Conservation (phyloP, 2,888 invertebrate species). For the Drosophila infuscata region DNA sequence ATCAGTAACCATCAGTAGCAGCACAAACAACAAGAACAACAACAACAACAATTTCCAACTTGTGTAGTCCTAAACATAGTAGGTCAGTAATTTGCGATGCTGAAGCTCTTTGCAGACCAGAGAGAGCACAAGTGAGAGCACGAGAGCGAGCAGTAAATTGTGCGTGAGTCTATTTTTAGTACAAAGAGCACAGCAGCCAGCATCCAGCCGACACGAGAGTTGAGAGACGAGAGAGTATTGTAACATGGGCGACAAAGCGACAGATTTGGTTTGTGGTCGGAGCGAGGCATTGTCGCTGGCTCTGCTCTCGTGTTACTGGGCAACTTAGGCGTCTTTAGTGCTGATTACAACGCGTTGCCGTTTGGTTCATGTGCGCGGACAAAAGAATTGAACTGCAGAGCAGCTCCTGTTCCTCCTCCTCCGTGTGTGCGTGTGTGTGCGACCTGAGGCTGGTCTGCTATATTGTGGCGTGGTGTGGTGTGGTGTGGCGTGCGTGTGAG, state of each 20-base stretch:
- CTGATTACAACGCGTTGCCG: conserved; percentile 85
- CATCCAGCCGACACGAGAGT: conserved; percentile 39
- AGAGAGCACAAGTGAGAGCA: conserved; percentile 10
- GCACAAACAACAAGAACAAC: conserved; percentile 6
- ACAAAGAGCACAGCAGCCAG: conserved; percentile 70
- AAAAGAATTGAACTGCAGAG: conserved; percentile 30
- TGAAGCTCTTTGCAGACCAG: conserved; percentile 38
- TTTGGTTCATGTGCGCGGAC: conserved; percentile 81
- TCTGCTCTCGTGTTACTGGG: conserved; percentile 52
- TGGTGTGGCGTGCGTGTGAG: neutral
- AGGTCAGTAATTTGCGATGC: conserved; percentile 68
- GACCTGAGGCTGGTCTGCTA: conserved; percentile 5
- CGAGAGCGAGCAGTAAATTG: conserved; percentile 1
- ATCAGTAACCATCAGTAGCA: conserved; percentile 12
- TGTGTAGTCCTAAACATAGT: conserved; percentile 54
- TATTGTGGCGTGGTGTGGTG: neutral
- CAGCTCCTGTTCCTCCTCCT: conserved; percentile 21
- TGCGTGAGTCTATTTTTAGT: conserved; percentile 48
- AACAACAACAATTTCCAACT: conserved; percentile 42
- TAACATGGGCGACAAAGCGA: conserved; percentile 53
- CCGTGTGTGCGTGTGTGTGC: conserved; percentile 19
- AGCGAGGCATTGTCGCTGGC: conserved; percentile 29
- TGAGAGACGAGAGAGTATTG: conserved; percentile 10
- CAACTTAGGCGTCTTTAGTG: conserved; percentile 83
- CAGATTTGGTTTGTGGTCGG: conserved; percentile 56